Percentiles rank a stretch among this genome's conserved stretches.
Conservation (phyloP, 2,888 invertebrate species). For the Eristalinus sepulchralis region DNA sequence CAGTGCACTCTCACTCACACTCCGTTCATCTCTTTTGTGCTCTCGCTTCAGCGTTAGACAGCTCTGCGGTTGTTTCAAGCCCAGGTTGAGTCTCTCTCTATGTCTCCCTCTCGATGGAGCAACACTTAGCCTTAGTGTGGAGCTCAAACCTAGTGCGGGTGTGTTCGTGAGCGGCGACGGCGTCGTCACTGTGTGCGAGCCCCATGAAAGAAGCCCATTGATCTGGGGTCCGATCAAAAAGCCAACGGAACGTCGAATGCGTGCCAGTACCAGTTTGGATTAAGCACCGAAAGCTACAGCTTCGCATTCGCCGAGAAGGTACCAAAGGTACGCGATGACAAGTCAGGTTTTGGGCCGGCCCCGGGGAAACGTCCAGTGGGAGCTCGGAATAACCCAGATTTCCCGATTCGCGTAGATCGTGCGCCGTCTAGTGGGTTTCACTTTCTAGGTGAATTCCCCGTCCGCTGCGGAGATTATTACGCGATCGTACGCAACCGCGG, state of each 20-base stretch:
- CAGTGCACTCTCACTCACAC: background rate
- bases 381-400: constrained; percentile 56
- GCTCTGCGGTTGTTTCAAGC: background rate
- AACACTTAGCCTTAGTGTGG: background rate
- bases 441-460: constrained; percentile 45
- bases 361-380: constrained; percentile 3
- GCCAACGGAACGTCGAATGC: constrained; percentile 59
- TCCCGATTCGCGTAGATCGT: constrained; percentile 5
- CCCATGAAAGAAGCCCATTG: constrained; percentile 59
- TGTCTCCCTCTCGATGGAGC: background rate
- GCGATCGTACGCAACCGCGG: constrained; percentile 40
- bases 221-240: constrained; percentile 57
- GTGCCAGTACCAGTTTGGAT: constrained; percentile 65
- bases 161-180: constrained; percentile 16
- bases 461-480: constrained; percentile 37
- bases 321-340: background rate
- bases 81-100: background rate
- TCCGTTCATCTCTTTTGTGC: background rate
- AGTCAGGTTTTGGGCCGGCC: background rate
- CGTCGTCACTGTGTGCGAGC: constrained; percentile 23
- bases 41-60: background rate
- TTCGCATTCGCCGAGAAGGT: constrained; percentile 7
- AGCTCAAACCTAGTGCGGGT: constrained; percentile 1
- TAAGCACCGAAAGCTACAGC: constrained; percentile 60
- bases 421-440: constrained; percentile 29